Base-by-base conservation (phyloP, 2,797 vertebrate species). In the Mionectes olivaceus region DNA sequence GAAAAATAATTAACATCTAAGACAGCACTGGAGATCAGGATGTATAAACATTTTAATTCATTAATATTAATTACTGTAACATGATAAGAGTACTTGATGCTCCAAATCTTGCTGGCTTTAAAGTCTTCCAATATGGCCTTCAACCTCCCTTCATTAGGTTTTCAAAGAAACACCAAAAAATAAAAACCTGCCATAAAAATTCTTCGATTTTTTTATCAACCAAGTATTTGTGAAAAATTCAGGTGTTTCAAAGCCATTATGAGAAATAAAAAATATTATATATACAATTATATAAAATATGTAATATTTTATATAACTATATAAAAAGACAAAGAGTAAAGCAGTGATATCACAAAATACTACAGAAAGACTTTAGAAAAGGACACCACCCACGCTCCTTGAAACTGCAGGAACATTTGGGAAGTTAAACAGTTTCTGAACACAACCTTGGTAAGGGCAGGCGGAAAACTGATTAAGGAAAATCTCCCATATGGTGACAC, bases 1-100 rank as follows among this genome's bases (percentile, higher is more conserved):
- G 70, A 79, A 79, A 46, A 59, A 52, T 47, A 96, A 94, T 87
- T 88, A 75, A 94, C 80, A 94, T 97, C 65, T 52, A 92, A 89
- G 89, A 90, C 43, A 74, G 88, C 52, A 85, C n/a, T n/a, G 43
- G 61, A 87, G 50, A 83, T 37, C 25, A 63, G 56, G 60, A 64
- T 84, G 74, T 80, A 74, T 55, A 89, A 84, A 76, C 44, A 63
- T 65, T 77, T 63, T 39, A 46, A 28, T 84, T 89, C 67, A 53
- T 95, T 88, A 89, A 74, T 92, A 90, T 84, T 87, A 77, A 87
- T 53, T n/a, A 37, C 22, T 81, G 46, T 41, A 55, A 74, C 28
- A 60, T 55, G 37, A 61, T 32, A 61, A 44, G 73, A 89, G 28
- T 32, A 52, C 28, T 30, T 52, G 50, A 52, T 30, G 21, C 23